phyloP scores from a whole-genome alignment of 2,888 invertebrate species.

The Epinotia ramella region DNA sequence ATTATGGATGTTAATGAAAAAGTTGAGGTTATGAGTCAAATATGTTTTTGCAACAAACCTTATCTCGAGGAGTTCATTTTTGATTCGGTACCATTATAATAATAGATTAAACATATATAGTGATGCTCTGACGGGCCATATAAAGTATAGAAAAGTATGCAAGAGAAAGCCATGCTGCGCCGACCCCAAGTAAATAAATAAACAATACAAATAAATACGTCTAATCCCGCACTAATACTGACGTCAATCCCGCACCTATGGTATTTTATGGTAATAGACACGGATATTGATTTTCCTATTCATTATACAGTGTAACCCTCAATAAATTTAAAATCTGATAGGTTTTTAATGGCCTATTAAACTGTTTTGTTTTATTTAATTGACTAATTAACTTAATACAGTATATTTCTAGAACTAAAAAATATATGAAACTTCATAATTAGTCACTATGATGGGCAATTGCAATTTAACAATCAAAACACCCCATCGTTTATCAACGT shows the following conservation, averaged over 20 bases:
- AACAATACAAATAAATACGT: too few relatives aligned
- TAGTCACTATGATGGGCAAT: not conserved
- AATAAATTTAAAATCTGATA: slow-evolving; percentile 8
- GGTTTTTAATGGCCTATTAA: slow-evolving; percentile 36
- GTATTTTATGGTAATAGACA: not conserved
- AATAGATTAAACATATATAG: not conserved
- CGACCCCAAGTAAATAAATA: not conserved
- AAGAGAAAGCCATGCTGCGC: not conserved
- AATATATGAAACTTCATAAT: too few relatives aligned
- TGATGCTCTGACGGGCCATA: not conserved
- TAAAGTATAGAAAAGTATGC: not conserved
- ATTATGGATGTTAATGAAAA: not conserved
- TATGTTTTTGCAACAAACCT: not conserved
- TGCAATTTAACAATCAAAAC: slow-evolving; percentile 23
- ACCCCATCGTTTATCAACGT: slow-evolving; percentile 40
- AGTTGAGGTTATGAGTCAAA: not conserved
- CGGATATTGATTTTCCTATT: not conserved
- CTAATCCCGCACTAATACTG: not conserved
- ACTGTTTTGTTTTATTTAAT: slow-evolving; percentile 3
- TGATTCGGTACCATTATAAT: not conserved
- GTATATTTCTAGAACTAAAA: not conserved
- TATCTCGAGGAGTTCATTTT: not conserved
- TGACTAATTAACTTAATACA: not conserved
- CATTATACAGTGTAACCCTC: slow-evolving; percentile 2
- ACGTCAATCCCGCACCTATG: not conserved